Percentiles rank a stretch among this genome's conserved stretches.
phyloP scores from a whole-genome alignment of 1,140 invertebrate species.

The Conus betulinus region DNA sequence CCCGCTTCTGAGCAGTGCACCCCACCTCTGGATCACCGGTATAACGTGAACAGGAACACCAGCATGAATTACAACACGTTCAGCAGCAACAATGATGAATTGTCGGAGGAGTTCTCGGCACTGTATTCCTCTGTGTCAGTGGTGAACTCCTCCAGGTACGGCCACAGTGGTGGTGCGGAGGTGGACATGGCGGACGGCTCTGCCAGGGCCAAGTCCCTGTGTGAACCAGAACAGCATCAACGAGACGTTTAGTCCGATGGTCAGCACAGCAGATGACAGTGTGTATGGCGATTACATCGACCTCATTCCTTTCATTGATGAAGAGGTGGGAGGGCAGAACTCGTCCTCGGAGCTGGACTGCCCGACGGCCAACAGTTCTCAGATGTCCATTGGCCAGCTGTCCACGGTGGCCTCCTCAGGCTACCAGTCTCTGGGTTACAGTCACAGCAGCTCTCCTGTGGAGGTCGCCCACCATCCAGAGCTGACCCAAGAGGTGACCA shows the following conservation, averaged over 20 bases:
- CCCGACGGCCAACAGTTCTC: conserved; percentile 45
- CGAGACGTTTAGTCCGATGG: conserved; percentile 71
- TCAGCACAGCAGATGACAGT: conserved; percentile 63
- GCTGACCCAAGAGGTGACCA: conserved; percentile 56
- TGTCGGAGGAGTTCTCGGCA: conserved; percentile 17
- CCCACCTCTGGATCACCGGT: no score
- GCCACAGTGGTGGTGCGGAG: background rate
- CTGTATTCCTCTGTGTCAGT: conserved; percentile 40
- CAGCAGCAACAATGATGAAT: background rate
- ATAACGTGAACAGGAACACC: no score
- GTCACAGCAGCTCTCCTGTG: conserved; percentile 89
- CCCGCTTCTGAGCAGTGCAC: no score
- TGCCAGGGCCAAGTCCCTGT: conserved; percentile 44
- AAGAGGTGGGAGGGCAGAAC: conserved; percentile 54
- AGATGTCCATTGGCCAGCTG: conserved; percentile 83
- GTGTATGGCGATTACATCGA: conserved; percentile 72
- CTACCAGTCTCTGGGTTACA: conserved; percentile 93
- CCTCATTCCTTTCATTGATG: conserved; percentile 72
- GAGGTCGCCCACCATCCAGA: conserved; percentile 73
- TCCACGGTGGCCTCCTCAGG: conserved; percentile 91
- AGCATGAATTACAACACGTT: no score
- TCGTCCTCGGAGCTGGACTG: conserved; percentile 60
- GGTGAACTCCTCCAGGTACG: conserved; percentile 30
- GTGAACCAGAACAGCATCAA: conserved; percentile 61
- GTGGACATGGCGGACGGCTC: conserved; percentile 63